Base-by-base conservation (phyloP, 35 echinoderm and acorn worm genomes). In the Strongylocentrotus purpuratus region DNA sequence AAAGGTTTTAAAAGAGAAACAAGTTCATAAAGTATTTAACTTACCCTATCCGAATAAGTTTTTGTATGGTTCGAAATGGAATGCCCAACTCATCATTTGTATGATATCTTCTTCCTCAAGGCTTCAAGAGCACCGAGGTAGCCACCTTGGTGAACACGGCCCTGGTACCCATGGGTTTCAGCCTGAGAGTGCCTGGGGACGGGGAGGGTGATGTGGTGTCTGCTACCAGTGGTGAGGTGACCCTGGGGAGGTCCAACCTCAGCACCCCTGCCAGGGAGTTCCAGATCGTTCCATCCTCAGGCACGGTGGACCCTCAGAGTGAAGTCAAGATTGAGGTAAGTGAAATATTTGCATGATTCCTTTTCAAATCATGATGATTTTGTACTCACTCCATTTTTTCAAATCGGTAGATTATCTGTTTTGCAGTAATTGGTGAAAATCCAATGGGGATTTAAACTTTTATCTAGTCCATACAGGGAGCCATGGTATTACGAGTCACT, bases 271-370 rank as follows among this genome's bases (percentile, higher is more conserved):
- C 98, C 28, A 97, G 86, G 65, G 98, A 99, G 88, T 99, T 99
- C 71, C 88, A 95, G 48, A 99, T 99, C 50, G 95, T 94, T 15
- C 98, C 98, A 46, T 86, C 94, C 46, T 41, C 46, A 18, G 98
- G 98, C 22, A 97, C 96, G 9, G 98, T 99, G 94, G 93, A 90
- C 31, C 95, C 98, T 47, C 98, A 99, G 89, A 99, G 98, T 99
- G 98, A 99, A 86, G 94, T 96, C 61, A 97, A 97, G 94, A 98
- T 99, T 50, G 88, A 95, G 94, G 98, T 99, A 94, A 94, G 97
- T 94, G 5, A 55, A 55, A 15, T 47, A 25, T 1, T 55, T 41
- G 35, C 35, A 41, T 41, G 35, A 41, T 41, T 41, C 35, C 35
- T 41, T 41, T 41, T 41, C 35, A 41, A 41, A 41, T 41, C 35